A percentile compares a stretch with the other conserved stretches of the same genome.
These are phyloP conservation scores for Drosophila eugracilis DNA, from an alignment of 1,140 invertebrate genomes.

Conservation along the genomic window DNA sequence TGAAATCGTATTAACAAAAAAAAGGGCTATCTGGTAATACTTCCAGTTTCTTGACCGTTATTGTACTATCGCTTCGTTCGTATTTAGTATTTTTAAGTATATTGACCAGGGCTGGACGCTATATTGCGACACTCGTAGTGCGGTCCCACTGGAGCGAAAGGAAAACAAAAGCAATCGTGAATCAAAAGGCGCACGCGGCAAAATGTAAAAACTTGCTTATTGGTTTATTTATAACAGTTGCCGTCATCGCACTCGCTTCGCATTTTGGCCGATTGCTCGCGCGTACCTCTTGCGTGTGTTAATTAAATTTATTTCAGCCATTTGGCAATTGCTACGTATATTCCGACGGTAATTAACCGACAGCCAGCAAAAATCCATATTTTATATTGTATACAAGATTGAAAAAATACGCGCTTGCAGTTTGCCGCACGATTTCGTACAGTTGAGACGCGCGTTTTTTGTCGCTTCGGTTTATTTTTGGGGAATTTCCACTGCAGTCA, in stretches of 20 bases:
- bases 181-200: slow-evolving; percentile 57
- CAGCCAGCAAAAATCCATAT: slow-evolving; percentile 33
- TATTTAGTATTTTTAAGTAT: slow-evolving; percentile 3
- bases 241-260: slow-evolving; percentile 60
- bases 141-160: slow-evolving; percentile 37
- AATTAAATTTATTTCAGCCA: slow-evolving; percentile 70
- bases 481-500: slow-evolving; percentile 72
- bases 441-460: slow-evolving; percentile 34
- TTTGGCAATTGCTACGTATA: slow-evolving; percentile 59
- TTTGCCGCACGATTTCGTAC: slow-evolving; percentile 45
- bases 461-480: slow-evolving; percentile 36
- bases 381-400: background rate
- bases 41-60: no score
- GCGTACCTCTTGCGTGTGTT: slow-evolving; percentile 49
- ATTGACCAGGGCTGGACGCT: background rate
- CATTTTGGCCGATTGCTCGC: slow-evolving; percentile 37
- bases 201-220: slow-evolving; percentile 65
- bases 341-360: slow-evolving; percentile 60
- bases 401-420: slow-evolving; percentile 16
- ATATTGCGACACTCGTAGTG: background rate
- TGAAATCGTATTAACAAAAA: no score
- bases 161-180: slow-evolving; percentile 46
- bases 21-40: no score
- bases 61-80: background rate
- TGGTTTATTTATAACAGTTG: slow-evolving; percentile 82